Evolutionary conservation across 1,140 invertebrate genomes (phyloP), one percentile per base, ranked within the genome.

Genomic region (Drosophila pruinosa): DNA sequence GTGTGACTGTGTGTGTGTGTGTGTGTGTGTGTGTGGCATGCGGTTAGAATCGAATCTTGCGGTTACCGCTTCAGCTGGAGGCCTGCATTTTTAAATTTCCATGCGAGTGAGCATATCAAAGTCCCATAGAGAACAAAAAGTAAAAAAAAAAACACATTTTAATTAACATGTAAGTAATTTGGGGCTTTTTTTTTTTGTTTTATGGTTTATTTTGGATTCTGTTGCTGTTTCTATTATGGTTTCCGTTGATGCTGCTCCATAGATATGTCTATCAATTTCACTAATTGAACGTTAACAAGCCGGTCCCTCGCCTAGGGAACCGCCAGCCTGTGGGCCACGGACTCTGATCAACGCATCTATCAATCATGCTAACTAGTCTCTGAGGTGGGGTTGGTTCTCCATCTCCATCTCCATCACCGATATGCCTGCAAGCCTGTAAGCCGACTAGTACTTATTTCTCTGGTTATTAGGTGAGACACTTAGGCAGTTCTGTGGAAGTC

Each of bases 211-310:
- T 21, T 5, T 41, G 31, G n/a, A n/a, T n/a, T 36, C 31, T n/a
- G 17, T 22, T 26, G 54, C 38, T 38, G 59, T 62, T 58, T 70
- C 52, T 57, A 54, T 67, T 71, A 36, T 24, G 48, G 47, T 72
- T 76, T 65, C 57, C 61, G 58, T 43, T 48, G 73, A 77, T 77
- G 78, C 45, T 70, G 59, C 69, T 69, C 41, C 78, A 75, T 72
- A 86, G 74, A 88, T 86, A 81, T 82, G 82, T 86, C 81, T 86
- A 86, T 86, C 81, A 88, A 86, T 88, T 88, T 88, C 74, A 88
- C 74, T 86, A 86, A 86, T 86, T 86, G 82, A 82, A 86, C 82
- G 82, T 88, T 86, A 86, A 86, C 82, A 88, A 86, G 82, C 69
- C 38, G 54, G 61, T 72, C 59, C 53, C 58, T 28, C 31, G 69